Conservation (phyloP, 2,113 vertebrate species). For the Myotis davidii region DNA sequence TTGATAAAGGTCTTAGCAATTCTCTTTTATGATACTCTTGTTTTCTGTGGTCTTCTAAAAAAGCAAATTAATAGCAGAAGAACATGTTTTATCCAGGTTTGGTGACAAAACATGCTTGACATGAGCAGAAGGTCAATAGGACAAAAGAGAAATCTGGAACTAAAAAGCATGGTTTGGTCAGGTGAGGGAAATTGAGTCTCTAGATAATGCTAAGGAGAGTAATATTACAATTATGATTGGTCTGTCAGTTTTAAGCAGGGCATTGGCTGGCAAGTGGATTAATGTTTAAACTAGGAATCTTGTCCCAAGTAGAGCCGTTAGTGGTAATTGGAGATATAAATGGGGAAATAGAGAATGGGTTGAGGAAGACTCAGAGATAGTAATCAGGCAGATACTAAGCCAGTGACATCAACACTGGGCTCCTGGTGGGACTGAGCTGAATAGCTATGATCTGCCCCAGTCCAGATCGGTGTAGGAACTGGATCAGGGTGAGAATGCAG, state of each 20-base stretch:
- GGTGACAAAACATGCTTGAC: background rate
- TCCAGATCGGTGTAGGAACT: background rate
- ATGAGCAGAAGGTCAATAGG: background rate
- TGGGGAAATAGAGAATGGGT: background rate
- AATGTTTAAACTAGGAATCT: background rate
- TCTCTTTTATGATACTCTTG: background rate
- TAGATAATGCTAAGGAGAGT: background rate
- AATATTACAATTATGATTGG: background rate
- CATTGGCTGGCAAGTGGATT: background rate
- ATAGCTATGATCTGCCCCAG: background rate
- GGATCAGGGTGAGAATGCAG: background rate
- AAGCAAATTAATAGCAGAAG: background rate
- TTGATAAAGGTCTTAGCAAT: background rate
- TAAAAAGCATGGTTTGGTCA: background rate
- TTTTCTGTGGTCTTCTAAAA: background rate
- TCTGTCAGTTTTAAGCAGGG: background rate
- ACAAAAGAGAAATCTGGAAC: background rate
- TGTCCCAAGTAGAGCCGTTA: background rate
- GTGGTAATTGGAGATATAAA: background rate
- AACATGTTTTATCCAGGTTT: background rate
- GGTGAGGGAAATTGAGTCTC: background rate
- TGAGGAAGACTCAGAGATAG: background rate
- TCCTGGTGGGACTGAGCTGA: background rate
- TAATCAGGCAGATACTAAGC: background rate
- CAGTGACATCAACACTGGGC: background rate